Percentiles rank a stretch among this genome's conserved stretches.
These are phyloP conservation scores for Cephus cinctus DNA, from an alignment of 1,140 invertebrate genomes.

Conservation along the genomic window DNA sequence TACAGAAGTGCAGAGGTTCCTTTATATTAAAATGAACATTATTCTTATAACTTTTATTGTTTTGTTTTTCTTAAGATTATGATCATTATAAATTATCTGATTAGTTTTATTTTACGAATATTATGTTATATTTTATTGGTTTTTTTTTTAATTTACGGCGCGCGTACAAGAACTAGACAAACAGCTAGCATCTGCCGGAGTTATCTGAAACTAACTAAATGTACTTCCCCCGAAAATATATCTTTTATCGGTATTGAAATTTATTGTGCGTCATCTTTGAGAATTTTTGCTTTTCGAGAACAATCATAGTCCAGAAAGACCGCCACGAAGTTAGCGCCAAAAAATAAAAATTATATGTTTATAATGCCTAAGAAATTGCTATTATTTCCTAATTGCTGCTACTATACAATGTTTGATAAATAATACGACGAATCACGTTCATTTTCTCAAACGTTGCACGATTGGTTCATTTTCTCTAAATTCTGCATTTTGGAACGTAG, in stretches of 20 bases:
- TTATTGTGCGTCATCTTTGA: background rate
- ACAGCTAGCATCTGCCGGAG: background rate
- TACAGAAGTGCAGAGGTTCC: too few species aligned
- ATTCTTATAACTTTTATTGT: too few species aligned
- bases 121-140: background rate
- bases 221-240: background rate
- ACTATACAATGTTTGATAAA: background rate
- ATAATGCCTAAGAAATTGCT: background rate
- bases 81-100: background rate
- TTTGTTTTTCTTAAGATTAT: background rate
- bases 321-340: too few species aligned
- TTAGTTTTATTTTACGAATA: background rate
- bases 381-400: background rate
- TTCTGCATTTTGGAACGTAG: background rate
- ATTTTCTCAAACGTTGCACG: too few species aligned
- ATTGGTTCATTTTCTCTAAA: too few species aligned
- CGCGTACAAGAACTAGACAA: background rate
- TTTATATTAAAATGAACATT: too few species aligned
- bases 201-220: background rate
- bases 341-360: too few species aligned
- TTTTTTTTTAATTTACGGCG: background rate
- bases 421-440: background rate
- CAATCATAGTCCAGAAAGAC: background rate
- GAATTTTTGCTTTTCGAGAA: background rate
- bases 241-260: background rate